Percentiles rank a stretch among this genome's conserved stretches.
These are phyloP conservation scores for Gallirallus australis DNA, from an alignment of 2,797 vertebrate genomes.

Conservation along the genomic window DNA sequence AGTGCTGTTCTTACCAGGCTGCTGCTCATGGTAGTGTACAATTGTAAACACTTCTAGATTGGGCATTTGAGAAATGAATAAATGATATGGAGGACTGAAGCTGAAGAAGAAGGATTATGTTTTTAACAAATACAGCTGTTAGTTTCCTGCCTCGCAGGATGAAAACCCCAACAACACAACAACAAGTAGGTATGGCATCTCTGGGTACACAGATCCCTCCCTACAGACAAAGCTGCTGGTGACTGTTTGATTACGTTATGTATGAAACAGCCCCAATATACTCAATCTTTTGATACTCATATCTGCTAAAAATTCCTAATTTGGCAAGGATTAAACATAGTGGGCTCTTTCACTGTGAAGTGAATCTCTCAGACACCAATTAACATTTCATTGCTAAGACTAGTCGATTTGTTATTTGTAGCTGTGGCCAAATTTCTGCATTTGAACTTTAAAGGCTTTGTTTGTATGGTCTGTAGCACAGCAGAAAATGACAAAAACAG, in stretches of 20 bases:
- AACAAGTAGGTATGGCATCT: background rate
- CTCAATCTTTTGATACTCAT: background rate
- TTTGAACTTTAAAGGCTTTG: slow-evolving; percentile 77
- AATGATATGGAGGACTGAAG: background rate
- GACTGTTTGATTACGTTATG: background rate
- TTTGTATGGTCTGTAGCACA: slow-evolving; percentile 66
- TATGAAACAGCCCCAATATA: background rate
- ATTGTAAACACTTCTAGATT: background rate
- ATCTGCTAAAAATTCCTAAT: slow-evolving; percentile 10
- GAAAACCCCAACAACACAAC: background rate
- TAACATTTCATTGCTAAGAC: slow-evolving; percentile 58
- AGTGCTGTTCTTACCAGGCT: background rate
- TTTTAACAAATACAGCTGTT: background rate
- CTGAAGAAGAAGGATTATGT: background rate
- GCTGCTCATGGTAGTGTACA: background rate
- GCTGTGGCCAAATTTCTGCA: slow-evolving; percentile 61
- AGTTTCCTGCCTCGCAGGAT: background rate
- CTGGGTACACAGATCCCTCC: background rate
- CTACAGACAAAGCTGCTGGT: background rate
- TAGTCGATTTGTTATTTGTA: slow-evolving; percentile 62
- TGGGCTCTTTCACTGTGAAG: slow-evolving; percentile 27
- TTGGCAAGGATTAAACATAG: slow-evolving; percentile 35
- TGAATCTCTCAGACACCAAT: slow-evolving; percentile 60
- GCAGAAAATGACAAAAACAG: slow-evolving; percentile 59
- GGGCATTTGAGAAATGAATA: background rate